These are phyloP conservation scores for Cynodonichthys magdalenae DNA, from an alignment of 2,797 vertebrate genomes.

Conservation along the genomic window DNA sequence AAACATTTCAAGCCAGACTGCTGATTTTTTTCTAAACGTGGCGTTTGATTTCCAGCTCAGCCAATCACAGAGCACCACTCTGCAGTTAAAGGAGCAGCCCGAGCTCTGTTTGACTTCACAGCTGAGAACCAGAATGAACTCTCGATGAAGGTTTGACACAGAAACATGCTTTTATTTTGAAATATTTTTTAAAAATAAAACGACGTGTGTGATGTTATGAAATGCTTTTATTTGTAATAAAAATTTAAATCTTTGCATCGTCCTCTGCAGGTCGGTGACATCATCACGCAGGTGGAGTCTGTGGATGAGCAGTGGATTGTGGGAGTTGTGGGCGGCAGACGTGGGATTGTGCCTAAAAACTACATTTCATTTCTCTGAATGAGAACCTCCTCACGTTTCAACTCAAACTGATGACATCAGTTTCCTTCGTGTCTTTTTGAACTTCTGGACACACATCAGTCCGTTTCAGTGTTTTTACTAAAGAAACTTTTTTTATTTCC, in stretches of 20 bases:
- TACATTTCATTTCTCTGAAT: conserved; percentile 83
- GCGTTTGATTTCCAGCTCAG: conserved; percentile 51
- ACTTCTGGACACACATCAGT: background rate
- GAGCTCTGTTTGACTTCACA: conserved; percentile 88
- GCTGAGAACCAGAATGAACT: conserved; percentile 91
- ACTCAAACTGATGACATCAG: background rate
- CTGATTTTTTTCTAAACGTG: background rate
- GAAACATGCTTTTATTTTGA: background rate
- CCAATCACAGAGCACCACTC: conserved; percentile 48
- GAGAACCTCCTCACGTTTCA: background rate
- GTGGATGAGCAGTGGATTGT: conserved; percentile 90
- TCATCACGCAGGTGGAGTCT: conserved; percentile 84
- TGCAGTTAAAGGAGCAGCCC: conserved; percentile 59
- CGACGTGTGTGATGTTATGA: background rate
- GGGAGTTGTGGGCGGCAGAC: conserved; percentile 85
- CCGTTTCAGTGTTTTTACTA: conserved; percentile 3
- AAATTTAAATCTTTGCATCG: background rate
- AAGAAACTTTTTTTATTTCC: background rate
- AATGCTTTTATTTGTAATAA: no score
- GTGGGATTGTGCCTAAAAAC: conserved; percentile 90
- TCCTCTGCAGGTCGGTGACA: conserved; percentile 85
- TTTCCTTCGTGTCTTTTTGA: background rate
- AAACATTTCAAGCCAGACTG: no score
- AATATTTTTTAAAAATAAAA: background rate
- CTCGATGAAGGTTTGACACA: conserved; percentile 82